A percentile compares a stretch with the other conserved stretches of the same genome.
phyloP scores from a whole-genome alignment of 2,797 vertebrate species.

The Florisuga fusca region DNA sequence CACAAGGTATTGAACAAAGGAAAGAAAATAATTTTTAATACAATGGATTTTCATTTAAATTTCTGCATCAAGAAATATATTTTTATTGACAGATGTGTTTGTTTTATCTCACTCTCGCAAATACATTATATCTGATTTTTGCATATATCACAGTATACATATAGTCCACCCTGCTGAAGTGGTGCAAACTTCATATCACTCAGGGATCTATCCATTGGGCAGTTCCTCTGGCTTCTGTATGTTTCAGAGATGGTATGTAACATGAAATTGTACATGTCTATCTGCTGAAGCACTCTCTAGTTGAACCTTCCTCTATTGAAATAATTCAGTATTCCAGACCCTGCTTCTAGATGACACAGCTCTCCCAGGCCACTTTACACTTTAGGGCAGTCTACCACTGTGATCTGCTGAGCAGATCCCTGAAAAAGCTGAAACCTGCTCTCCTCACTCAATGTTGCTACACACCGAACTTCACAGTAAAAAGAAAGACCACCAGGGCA shows the following conservation, averaged over 20 bases:
- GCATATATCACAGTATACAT: too few species aligned
- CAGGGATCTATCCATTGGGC: not conserved
- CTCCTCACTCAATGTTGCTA: not conserved
- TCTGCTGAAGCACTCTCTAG: not conserved
- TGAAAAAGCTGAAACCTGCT: not conserved
- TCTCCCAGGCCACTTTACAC: not conserved
- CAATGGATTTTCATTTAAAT: too few species aligned
- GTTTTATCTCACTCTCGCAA: too few species aligned
- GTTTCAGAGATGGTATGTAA: not conserved
- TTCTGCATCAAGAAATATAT: too few species aligned
- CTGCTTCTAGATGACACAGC: not conserved
- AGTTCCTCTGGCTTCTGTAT: not conserved
- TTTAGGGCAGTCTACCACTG: not conserved
- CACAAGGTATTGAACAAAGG: not conserved
- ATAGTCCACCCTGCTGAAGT: not conserved
- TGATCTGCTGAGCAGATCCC: not conserved
- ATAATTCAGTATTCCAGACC: not conserved
- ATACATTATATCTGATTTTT: too few species aligned
- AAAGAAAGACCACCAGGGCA: not conserved
- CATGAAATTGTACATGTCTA: rapidly evolving
- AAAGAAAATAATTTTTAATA: too few species aligned
- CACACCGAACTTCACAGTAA: not conserved
- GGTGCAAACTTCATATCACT: not conserved
- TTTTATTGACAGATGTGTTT: too few species aligned
- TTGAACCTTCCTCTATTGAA: not conserved